Evolutionary conservation across 2,113 vertebrate species (phyloP).

Genomic region (Calypte anna): DNA sequence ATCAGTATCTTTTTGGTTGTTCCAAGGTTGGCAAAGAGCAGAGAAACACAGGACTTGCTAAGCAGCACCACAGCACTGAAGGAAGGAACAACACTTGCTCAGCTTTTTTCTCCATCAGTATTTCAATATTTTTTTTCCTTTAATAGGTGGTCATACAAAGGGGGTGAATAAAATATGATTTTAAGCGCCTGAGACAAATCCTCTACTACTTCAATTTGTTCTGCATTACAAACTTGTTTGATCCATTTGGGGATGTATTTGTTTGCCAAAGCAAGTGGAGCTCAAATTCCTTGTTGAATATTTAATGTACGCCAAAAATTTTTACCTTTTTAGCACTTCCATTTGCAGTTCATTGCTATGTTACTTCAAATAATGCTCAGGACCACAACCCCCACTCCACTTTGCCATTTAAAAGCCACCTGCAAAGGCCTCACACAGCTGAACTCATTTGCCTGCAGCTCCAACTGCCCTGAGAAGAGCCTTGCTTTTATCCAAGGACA

Average conservation of each 20-base stretch:
- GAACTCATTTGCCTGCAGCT: background rate
- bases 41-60: background rate
- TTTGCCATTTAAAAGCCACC: background rate
- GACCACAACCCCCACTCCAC: background rate
- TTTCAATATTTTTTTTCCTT: conserved; percentile 17
- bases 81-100: background rate
- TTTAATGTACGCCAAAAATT: conserved; percentile 49
- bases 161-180: conserved; percentile 60
- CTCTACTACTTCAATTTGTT: conserved; percentile 70
- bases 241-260: conserved; percentile 66
- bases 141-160: conserved; percentile 29
- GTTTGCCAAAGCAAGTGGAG: conserved; percentile 72
- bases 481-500: background rate
- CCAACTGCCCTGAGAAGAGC: no score
- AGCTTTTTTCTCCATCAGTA: background rate
- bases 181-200: conserved; percentile 69
- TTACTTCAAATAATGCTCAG: background rate
- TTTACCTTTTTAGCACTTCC: conserved; percentile 41
- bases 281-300: conserved; percentile 55
- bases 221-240: conserved; percentile 70
- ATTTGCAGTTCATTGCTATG: background rate
- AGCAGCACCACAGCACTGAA: background rate
- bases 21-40: background rate
- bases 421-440: background rate
- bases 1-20: background rate